These are phyloP conservation scores for Riptortus pedestris DNA, from an alignment of 1,140 invertebrate species.

Conservation along the genomic window DNA sequence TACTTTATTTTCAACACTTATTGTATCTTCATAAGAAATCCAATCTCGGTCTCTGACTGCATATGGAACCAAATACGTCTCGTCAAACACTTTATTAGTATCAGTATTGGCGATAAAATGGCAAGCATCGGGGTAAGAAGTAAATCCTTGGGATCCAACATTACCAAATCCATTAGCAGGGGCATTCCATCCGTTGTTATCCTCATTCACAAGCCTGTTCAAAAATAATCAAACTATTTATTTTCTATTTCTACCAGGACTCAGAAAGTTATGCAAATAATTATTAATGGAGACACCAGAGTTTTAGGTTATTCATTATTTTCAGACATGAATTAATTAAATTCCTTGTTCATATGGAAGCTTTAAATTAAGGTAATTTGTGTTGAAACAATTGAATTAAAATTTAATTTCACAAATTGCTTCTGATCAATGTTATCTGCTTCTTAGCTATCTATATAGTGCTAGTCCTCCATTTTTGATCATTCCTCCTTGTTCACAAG, in stretches of 20 bases:
- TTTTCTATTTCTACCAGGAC: not conserved
- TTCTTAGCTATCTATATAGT: too few relatives aligned
- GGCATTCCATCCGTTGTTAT: constrained; percentile 54
- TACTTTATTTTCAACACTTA: constrained; percentile 64
- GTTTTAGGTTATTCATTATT: too few relatives aligned
- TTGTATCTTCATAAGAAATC: constrained; percentile 76
- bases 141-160: constrained; percentile 57
- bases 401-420: too few relatives aligned
- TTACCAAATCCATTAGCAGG: constrained; percentile 56
- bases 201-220: constrained; percentile 50
- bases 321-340: too few relatives aligned
- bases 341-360: too few relatives aligned
- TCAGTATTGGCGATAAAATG: constrained; percentile 46
- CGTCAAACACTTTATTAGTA: constrained; percentile 47
- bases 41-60: constrained; percentile 62
- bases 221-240: constrained; percentile 26
- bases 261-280: too few relatives aligned
- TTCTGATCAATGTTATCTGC: too few relatives aligned
- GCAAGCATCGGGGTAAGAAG: constrained; percentile 57
- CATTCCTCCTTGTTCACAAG: too few relatives aligned
- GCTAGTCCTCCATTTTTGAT: too few relatives aligned
- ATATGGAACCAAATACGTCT: constrained; percentile 65
- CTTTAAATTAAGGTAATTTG: too few relatives aligned
- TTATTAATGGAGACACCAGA: too few relatives aligned
- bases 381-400: too few relatives aligned